Percentiles rank a stretch among this genome's conserved stretches.
phyloP scores from a whole-genome alignment of 2,113 vertebrate species.

The Mus musculus region DNA sequence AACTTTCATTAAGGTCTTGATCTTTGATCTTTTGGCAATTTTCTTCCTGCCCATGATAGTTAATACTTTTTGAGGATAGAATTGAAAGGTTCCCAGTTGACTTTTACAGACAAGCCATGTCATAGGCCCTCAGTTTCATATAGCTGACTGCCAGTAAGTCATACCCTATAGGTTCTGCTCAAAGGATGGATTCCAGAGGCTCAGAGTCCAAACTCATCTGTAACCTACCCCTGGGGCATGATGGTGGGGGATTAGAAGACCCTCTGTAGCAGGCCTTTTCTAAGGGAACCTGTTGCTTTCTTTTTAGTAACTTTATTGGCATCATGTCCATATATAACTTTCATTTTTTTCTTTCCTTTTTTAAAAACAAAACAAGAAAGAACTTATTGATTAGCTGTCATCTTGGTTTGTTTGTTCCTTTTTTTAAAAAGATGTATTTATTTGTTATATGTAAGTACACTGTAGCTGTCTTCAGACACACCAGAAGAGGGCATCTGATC shows the following conservation, averaged over 20 bases:
- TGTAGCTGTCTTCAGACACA: no score
- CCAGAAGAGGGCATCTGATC: no score
- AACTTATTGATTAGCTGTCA: no score
- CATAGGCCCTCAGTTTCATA: background rate
- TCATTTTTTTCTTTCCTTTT: background rate
- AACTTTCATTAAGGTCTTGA: background rate
- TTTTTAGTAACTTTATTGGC: constrained; percentile 5
- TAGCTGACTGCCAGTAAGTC: background rate
- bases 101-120: no score
- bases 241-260: no score
- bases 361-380: no score
- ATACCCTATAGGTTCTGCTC: background rate
- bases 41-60: background rate
- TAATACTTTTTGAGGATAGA: background rate
- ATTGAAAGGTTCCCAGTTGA: background rate
- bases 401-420: no score
- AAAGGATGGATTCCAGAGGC: background rate
- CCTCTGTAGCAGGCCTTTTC: background rate
- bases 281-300: background rate
- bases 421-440: no score
- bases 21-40: background rate
- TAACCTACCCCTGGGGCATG: background rate
- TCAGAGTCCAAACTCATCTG: background rate
- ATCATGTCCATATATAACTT: background rate
- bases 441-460: no score